Conservation (phyloP, 1,140 invertebrate genomes). For the Lepeophtheirus salmonis region DNA sequence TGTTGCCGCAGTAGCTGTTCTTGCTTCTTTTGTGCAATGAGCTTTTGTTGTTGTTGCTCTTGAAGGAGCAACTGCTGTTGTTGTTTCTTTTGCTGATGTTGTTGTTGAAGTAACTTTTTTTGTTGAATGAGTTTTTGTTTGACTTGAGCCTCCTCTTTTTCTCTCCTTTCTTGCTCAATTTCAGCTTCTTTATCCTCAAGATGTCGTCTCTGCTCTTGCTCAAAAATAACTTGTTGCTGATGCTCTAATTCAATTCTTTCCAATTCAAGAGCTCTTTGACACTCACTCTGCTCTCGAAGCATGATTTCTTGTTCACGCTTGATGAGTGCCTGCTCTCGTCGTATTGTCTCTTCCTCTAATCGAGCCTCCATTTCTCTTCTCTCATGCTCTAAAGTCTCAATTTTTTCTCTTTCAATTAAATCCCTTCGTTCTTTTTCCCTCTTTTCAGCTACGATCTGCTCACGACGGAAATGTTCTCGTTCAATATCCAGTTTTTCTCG, state of each 20-base stretch:
- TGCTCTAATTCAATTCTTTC: not conserved
- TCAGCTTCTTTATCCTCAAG: not conserved
- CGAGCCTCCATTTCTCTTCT: not conserved
- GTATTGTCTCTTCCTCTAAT: not conserved
- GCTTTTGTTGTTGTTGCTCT: not conserved
- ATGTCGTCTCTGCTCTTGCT: not conserved
- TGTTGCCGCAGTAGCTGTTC: not conserved
- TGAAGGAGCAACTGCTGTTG: not conserved
- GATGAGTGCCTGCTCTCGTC: not conserved
- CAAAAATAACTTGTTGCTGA: not conserved
- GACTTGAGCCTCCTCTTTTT: not conserved
- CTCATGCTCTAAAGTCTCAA: not conserved
- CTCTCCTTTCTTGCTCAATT: not conserved
- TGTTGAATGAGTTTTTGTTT: not conserved
- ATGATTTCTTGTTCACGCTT: not conserved
- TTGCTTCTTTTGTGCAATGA: not conserved
- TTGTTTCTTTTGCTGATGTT: not conserved
- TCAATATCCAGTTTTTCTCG: not conserved
- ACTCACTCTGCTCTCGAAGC: not conserved
- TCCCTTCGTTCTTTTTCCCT: not conserved
- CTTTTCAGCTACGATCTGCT: not conserved
- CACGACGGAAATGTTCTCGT: not conserved
- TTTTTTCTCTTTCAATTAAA: not conserved
- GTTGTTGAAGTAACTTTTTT: not conserved
- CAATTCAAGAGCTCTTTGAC: not conserved